Evolutionary conservation across 1,140 invertebrate genomes (phyloP), one percentile per base, ranked within the genome.

Genomic region (Saccostrea glomerata): DNA sequence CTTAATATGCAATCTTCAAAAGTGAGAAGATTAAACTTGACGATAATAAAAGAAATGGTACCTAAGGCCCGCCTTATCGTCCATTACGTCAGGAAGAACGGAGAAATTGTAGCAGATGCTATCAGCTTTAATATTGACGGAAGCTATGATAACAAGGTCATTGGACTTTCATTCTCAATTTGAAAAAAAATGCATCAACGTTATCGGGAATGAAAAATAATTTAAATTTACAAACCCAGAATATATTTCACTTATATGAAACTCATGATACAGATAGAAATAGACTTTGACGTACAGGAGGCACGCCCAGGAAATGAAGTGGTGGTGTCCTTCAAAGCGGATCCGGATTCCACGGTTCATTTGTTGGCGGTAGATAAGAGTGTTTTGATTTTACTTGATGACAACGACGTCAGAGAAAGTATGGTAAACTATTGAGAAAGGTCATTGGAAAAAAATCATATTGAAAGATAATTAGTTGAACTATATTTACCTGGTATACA

Each of bases 91-190:
- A 97, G 97, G 1, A 96, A 96, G 55, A 97, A 97, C 92, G 98
- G 98, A 0, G 97, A 98, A 91, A 97, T 99, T 4, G 96, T 98
- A 2, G 97, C 97, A 0, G 98, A 99, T 95, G 97, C 97, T 70
- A 95, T 99, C 30, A 98, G 97, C 0, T 98, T 99, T 95, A 97
- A 98, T 0, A 98, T 99, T 0, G 98, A 99, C 94, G 98, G 98
- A 54, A 89, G 82, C 97, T 99, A 90, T 97, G 97, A 15, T 94
- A 99, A 99, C 94, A 98, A 98, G 93, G 97, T 97, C 93, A 95
- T 60, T 73, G 6, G 2, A 47, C 2, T 3, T 47, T 47, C 40
- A 47, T 47, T 3, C 40, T 47, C 40, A 47, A 47, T 47, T 47
- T 47, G 40, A 47, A 47, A n/a, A n/a, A n/a, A n/a, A n/a, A n/a